Base-by-base conservation (phyloP, 2,888 invertebrate species). In the Tachystola acroxantha region DNA sequence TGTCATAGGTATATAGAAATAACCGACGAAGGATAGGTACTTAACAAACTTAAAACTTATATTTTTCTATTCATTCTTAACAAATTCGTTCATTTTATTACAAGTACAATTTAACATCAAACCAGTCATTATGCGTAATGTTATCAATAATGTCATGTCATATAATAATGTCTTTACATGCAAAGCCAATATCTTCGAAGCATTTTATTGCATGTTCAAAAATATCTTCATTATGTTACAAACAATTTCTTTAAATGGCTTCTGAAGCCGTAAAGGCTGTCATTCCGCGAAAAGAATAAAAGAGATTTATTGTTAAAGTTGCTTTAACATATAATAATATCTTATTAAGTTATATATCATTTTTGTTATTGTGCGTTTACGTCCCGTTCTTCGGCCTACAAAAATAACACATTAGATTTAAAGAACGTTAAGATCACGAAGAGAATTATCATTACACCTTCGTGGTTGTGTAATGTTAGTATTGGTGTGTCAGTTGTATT, bases 291-390 rank as follows among this genome's bases (percentile, higher is more conserved):
- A 64, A 64, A 58, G 56, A 59, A 68, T 67, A 72, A 72, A 74
- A 50, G 57, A 70, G 78, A 78, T 78, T 77, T 78, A 78, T 69
- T 64, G 56, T 52, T 44, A 60, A 67, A 56, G 64, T 59, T 59
- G 63, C 64, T 56, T 59, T 57, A 57, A 58, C 55, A 37, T 32
- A 42, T 39, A 62, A 60, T 65, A 65, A 66, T 57, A 52, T 64
- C 64, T 69, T 63, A 40, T 40, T 40, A 36, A 37, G 40, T 37
- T 37, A 32, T 34, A 34, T 35, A 31, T 37, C 37, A 37, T 24
- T 28, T 16, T 16, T 10, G 20, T 33, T 27, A 37, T 31, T 28
- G 34, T 34, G 34, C 7, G 27, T 7, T n/a, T 16, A 16, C 3
- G n/a, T 10, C 13, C 31, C 31, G 20, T 31, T 36, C 35, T 28